Conservation (phyloP, 2,797 vertebrate species). For the Rhynchonycteris naso region DNA sequence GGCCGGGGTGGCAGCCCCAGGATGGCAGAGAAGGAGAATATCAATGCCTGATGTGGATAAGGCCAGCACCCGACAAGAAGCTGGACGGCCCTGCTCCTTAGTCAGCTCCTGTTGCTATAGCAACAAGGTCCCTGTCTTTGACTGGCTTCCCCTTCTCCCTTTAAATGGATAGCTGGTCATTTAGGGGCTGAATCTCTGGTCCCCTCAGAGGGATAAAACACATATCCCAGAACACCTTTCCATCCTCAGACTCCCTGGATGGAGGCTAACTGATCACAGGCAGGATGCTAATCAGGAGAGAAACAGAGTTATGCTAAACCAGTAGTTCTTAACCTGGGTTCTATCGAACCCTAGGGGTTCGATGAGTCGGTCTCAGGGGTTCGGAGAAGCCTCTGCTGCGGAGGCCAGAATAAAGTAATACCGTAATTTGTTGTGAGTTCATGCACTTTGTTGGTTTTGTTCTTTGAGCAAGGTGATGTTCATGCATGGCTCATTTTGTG, state of each 20-base stretch:
- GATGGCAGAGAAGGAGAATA: neutral
- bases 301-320: rapidly evolving
- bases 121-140: constrained; percentile 60
- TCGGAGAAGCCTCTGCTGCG: too few species aligned
- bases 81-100: constrained; percentile 30
- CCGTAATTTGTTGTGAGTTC: too few species aligned
- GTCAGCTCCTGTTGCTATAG: constrained; percentile 72
- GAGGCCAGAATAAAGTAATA: too few species aligned
- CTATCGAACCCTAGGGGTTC: too few species aligned
- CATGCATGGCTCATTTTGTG: too few species aligned
- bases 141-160: neutral
- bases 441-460: too few species aligned
- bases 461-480: too few species aligned
- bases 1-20: neutral
- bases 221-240: neutral
- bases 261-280: neutral
- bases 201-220: neutral
- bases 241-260: neutral
- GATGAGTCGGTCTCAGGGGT: too few species aligned
- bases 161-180: constrained; percentile 25
- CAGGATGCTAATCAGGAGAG: rapidly evolving
- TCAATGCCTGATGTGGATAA: neutral
- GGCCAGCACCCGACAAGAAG: constrained; percentile 26
- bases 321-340: too few species aligned
- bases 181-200: constrained; percentile 32